phyloP scores from a whole-genome alignment of 1,140 invertebrate species.

The Bombus pyrosoma region DNA sequence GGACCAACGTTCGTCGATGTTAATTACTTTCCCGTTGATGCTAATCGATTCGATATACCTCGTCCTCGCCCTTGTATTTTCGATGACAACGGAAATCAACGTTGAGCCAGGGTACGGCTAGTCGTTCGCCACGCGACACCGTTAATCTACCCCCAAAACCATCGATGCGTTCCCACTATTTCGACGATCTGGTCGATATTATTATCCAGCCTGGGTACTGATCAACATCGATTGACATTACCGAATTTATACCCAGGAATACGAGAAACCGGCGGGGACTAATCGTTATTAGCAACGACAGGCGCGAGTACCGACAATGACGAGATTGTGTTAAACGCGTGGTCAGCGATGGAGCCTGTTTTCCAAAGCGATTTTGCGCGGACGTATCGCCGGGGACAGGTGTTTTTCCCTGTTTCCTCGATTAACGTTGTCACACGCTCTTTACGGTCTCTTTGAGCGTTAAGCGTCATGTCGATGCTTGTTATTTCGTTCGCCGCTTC shows the following conservation, averaged over 20 bases:
- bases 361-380: conserved; percentile 17
- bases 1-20: conserved; percentile 23
- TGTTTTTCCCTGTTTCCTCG: conserved; percentile 35
- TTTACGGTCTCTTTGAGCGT: conserved; percentile 14
- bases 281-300: conserved; percentile 74
- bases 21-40: conserved; percentile 36
- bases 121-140: conserved; percentile 33
- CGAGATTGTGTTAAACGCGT: conserved; percentile 67
- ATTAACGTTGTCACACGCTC: conserved; percentile 23
- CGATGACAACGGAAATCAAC: conserved; percentile 35
- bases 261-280: conserved; percentile 26
- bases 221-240: conserved; percentile 55
- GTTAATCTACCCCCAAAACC: conserved; percentile 48
- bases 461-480: conserved; percentile 25
- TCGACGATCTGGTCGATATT: conserved; percentile 55
- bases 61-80: not conserved
- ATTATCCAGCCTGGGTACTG: conserved; percentile 31
- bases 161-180: conserved; percentile 33
- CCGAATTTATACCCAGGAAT: conserved; percentile 59
- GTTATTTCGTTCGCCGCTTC: not conserved
- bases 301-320: conserved; percentile 58
- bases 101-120: conserved; percentile 24
- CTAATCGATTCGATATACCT: conserved; percentile 21
- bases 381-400: not conserved
- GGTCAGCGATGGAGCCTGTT: not conserved